These are phyloP conservation scores for Phyllotreta striolata DNA, from an alignment of 2,888 invertebrate genomes.

Conservation along the genomic window DNA sequence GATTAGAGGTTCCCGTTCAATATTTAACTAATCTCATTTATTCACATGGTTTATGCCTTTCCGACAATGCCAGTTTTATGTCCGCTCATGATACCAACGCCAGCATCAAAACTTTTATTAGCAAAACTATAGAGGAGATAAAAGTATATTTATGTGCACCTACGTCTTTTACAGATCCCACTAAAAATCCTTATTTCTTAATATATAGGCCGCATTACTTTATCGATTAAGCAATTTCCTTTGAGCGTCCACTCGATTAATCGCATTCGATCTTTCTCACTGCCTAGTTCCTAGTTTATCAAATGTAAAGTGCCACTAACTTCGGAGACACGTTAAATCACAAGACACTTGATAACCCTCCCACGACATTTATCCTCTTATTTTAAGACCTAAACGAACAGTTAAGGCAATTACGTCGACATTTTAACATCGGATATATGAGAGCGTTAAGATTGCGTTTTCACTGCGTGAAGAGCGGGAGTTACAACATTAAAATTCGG, in stretches of 20 bases:
- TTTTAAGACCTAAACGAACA: conserved; percentile 7
- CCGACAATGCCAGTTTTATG: too few relatives aligned
- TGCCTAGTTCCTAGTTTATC: conserved; percentile 1
- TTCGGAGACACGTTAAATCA: conserved; percentile 13
- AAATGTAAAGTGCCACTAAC: conserved; percentile 12
- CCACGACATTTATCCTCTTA: conserved; percentile 18
- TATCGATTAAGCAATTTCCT: conserved; percentile 2
- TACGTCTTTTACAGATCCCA: background rate
- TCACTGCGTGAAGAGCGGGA: background rate
- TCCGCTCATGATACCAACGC: too few relatives aligned
- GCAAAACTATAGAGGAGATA: too few relatives aligned
- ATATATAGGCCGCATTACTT: background rate
- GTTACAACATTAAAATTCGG: conserved; percentile 2
- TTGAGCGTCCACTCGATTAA: background rate
- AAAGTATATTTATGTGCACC: too few relatives aligned
- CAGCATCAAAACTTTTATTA: too few relatives aligned
- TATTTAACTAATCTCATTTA: too few relatives aligned
- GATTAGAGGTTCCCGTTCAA: too few relatives aligned
- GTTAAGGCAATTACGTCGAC: conserved; percentile 24
- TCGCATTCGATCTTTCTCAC: conserved; percentile 8
- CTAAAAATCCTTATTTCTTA: background rate
- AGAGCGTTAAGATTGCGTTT: conserved; percentile 9
- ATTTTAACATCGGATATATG: conserved; percentile 27
- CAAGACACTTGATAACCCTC: conserved; percentile 17
- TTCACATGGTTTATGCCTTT: too few relatives aligned